Evolutionary conservation across 2,113 vertebrate genomes (phyloP), one percentile per base, ranked within the genome.

Genomic region (Philantomba maxwellii): DNA sequence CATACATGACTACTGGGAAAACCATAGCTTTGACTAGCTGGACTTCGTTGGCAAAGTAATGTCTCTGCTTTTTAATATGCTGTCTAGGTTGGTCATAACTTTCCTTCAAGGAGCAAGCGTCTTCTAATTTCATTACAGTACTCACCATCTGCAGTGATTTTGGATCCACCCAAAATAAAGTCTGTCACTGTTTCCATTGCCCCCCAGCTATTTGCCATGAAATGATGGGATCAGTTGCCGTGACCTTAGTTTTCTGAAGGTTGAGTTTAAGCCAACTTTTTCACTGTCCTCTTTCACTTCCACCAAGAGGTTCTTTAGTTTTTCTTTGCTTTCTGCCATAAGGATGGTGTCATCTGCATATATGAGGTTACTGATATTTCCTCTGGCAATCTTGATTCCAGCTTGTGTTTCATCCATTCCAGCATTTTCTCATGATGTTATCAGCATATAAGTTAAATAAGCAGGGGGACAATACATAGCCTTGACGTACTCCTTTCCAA

Each of bases 401-500:
- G 17, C n/a, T 36, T 36, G 19, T 36, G 19, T 36, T 70, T 70
- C n/a, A 36, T 36, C 64, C n/a, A 11, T 23, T 23, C n/a, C 64
- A 66, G 17, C 1, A 0, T 70, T 70, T 70, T 70, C 10, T 70
- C 64, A 70, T 70, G 64, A 36, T 70, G n/a, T 70, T 36, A 4
- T 36, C n/a, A 36, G n/a, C 19, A 23, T 70, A 1, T 21, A 70
- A 70, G 17, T 70, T 36, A 36, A 70, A 36, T 70, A 36, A 36
- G 17, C 64, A 36, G n/a, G 19, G 64, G 36, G 64, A 36, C n/a
- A 70, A 70, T 70, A 11, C n/a, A 70, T 9, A 70, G n/a, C n/a
- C 17, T 36, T 70, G 19, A 70, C 0, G 0, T 70, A 70, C n/a
- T 70, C n/a, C 64, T 70, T 70, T 70, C 19, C 64, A 0, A 0